Evolutionary conservation across 1,140 invertebrate genomes (phyloP), one percentile per base, ranked within the genome.

Genomic region (Zaprionus tsacasi): DNA sequence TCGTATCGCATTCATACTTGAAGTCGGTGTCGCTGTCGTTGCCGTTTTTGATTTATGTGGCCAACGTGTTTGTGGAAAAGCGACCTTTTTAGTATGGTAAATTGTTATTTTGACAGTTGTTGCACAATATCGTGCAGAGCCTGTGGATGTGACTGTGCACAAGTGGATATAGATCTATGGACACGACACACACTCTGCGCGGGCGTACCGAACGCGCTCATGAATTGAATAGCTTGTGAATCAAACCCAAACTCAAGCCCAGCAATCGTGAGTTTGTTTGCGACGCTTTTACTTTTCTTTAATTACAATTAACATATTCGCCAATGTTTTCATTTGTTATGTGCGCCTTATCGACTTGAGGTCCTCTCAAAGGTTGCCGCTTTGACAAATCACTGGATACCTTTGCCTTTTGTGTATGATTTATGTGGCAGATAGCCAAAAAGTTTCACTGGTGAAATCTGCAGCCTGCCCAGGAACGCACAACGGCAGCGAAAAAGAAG

Each of bases 51-150:
- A 76, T 76, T 76, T 73, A 77, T 73, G 75, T 64, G 65, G 58
- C 61, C 59, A 13, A 69, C 75, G 58, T 77, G 74, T 50, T 73
- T 68, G 65, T 67, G 58, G 68, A 40, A 76, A 67, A 72, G 61
- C 74, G 63, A 76, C 64, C 59, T 27, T 68, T 57, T 59, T 65
- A 58, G 72, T 58, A 68, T 83, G 75, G 65, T 88, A 88, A 87
- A 82, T 87, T 76, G 81, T 69, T 88, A 79, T 81, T 88, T 89
- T 81, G 86, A 89, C 85, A 88, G 88, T 88, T 88, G 78, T 88
- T 88, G 78, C 81, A 89, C 83, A 89, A 88, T 81, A 75, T 81
- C 85, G 85, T 88, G 85, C 85, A 85, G 59, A 76, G 63, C 58
- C 69, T 70, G 56, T 76, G 77, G n/a, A n/a, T n/a, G n/a, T n/a